These are phyloP conservation scores for Thera britannica DNA, from an alignment of 2,888 invertebrate species.

Conservation along the genomic window DNA sequence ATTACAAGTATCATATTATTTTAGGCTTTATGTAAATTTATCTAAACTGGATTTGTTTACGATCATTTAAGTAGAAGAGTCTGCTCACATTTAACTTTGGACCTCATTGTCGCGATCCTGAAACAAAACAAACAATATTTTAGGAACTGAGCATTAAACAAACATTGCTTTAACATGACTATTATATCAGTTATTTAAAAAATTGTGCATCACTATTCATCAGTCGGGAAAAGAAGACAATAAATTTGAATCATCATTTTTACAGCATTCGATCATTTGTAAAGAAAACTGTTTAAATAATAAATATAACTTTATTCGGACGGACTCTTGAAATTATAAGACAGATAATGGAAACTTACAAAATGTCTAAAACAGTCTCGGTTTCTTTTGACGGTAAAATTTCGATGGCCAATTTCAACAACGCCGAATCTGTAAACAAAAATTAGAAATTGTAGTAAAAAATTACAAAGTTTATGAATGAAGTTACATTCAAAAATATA, in stretches of 20 bases:
- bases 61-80: background rate
- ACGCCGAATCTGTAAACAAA: conserved; percentile 13
- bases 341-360: conserved; percentile 12
- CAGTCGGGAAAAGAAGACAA: conserved; percentile 81
- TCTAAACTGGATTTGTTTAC: background rate
- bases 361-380: conserved; percentile 4
- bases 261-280: background rate
- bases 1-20: no score
- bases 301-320: background rate
- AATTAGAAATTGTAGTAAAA: background rate
- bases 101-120: conserved; percentile 41
- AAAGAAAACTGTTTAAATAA: background rate
- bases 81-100: conserved; percentile 20
- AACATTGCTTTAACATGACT: background rate
- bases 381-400: background rate
- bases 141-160: background rate
- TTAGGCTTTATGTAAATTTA: no score
- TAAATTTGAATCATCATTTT: conserved; percentile 57
- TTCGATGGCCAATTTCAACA: background rate
- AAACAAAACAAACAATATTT: conserved; percentile 38
- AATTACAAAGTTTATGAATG: background rate
- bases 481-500: background rate
- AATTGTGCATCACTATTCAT: conserved; percentile 65
- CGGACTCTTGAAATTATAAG: background rate
- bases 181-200: conserved; percentile 44